Conservation (phyloP, 2,797 vertebrate species). For the Clarias pachynema region DNA sequence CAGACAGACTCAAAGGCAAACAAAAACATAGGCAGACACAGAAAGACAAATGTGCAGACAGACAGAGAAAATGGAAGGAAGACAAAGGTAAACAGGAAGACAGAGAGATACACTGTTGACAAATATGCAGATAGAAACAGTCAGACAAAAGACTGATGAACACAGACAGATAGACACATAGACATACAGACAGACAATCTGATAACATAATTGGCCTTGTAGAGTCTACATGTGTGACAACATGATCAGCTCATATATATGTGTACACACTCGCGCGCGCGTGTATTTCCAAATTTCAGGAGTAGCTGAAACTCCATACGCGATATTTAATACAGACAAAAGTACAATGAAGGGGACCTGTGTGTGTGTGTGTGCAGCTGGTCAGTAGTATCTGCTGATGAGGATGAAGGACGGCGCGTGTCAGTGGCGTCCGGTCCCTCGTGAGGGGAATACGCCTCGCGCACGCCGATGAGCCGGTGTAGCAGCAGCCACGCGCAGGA, state of each 20-base stretch:
- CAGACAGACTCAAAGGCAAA: not conserved
- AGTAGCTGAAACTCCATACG: not conserved
- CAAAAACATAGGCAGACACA: not conserved
- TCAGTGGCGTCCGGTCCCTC: slow-evolving; percentile 10
- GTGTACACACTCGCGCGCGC: not conserved
- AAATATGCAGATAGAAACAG: not conserved
- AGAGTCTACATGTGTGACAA: not conserved
- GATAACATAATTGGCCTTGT: not conserved
- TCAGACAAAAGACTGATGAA: not conserved
- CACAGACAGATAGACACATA: not conserved
- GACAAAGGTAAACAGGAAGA: not conserved
- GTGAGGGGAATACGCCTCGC: slow-evolving; percentile 10
- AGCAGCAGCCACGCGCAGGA: not conserved
- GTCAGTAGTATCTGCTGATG: slow-evolving; percentile 8
- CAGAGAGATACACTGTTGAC: not conserved
- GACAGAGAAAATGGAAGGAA: not conserved
- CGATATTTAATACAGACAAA: not conserved
- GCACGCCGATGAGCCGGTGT: not conserved
- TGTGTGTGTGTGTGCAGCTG: slow-evolving; percentile 6
- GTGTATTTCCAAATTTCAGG: not conserved
- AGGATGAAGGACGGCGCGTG: slow-evolving; percentile 27
- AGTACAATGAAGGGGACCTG: slow-evolving; percentile 10
- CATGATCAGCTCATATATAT: not conserved
- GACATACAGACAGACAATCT: not conserved
- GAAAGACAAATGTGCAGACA: not conserved